Conservation (phyloP, 2,888 invertebrate species). For the Monochamus alternatus region DNA sequence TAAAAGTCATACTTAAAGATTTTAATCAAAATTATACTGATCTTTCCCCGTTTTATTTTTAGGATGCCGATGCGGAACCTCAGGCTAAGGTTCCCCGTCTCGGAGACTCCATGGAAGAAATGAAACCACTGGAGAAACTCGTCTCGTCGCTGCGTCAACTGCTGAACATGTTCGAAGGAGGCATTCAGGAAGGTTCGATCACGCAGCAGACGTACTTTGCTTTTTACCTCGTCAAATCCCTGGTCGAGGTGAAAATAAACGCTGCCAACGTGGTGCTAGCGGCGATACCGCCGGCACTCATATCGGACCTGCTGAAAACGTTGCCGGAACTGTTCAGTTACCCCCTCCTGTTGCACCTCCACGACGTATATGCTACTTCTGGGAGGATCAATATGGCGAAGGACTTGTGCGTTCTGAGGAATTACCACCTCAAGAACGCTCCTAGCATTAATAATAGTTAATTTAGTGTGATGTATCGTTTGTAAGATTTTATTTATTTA, state of each 20-base stretch:
- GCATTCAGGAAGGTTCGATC: conserved; percentile 79
- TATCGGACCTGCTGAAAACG: conserved; percentile 86
- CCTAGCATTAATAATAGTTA: conserved; percentile 18
- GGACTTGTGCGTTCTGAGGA: conserved; percentile 89
- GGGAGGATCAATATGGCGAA: conserved; percentile 90
- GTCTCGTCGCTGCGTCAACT: conserved; percentile 78
- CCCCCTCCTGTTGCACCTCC: conserved; percentile 82
- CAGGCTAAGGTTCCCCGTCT: conserved; percentile 63
- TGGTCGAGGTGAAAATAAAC: conserved; percentile 82
- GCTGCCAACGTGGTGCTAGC: conserved; percentile 76
- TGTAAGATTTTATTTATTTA: background rate
- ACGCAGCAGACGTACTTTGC: conserved; percentile 90
- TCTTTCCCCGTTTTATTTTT: conserved; percentile 33
- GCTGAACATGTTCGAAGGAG: conserved; percentile 79
- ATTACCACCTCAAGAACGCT: conserved; percentile 78
- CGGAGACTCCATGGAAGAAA: conserved; percentile 55
- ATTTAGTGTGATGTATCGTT: background rate
- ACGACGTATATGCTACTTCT: conserved; percentile 83
- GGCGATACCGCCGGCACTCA: conserved; percentile 83
- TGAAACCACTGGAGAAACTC: conserved; percentile 57
- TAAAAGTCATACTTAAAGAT: too few species aligned
- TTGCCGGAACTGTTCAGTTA: conserved; percentile 85
- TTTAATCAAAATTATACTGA: too few species aligned
- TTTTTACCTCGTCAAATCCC: conserved; percentile 82
- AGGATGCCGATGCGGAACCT: conserved; percentile 64